phyloP scores from a whole-genome alignment of 2,113 vertebrate species.

The Oreocharis arfaki region DNA sequence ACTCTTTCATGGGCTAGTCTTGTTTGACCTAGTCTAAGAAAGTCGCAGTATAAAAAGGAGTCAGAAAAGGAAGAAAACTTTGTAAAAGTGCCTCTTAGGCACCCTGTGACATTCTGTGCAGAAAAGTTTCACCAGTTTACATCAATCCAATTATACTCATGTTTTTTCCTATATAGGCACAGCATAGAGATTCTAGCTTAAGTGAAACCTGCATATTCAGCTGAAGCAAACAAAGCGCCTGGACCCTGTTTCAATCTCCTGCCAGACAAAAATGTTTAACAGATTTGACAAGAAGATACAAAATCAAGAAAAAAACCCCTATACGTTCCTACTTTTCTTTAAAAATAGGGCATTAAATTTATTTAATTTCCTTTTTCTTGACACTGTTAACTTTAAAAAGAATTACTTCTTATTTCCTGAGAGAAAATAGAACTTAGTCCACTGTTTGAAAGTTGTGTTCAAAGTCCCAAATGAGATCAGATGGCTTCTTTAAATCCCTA shows the following conservation, averaged over 20 bases:
- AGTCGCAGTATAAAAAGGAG: neutral
- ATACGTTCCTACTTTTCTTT: neutral
- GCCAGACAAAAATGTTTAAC: neutral
- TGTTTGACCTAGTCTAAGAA: neutral
- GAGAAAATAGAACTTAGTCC: neutral
- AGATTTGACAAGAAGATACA: neutral
- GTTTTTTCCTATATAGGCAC: neutral
- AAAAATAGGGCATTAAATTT: neutral
- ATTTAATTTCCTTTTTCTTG: neutral
- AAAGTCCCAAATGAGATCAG: neutral
- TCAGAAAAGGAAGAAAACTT: neutral
- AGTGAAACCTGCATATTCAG: neutral
- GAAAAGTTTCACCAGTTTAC: neutral
- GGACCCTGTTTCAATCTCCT: neutral
- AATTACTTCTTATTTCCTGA: neutral
- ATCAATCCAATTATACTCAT: neutral
- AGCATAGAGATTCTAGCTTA: neutral
- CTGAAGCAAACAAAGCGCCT: neutral
- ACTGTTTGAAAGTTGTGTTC: neutral
- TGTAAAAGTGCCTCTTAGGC: neutral
- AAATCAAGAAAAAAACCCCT: neutral
- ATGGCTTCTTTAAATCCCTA: neutral
- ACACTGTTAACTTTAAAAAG: neutral
- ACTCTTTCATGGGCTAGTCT: neutral
- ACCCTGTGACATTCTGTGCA: neutral